Evolutionary conservation across 2,797 vertebrate genomes (phyloP).

Genomic region (Squalus acanthias): DNA sequence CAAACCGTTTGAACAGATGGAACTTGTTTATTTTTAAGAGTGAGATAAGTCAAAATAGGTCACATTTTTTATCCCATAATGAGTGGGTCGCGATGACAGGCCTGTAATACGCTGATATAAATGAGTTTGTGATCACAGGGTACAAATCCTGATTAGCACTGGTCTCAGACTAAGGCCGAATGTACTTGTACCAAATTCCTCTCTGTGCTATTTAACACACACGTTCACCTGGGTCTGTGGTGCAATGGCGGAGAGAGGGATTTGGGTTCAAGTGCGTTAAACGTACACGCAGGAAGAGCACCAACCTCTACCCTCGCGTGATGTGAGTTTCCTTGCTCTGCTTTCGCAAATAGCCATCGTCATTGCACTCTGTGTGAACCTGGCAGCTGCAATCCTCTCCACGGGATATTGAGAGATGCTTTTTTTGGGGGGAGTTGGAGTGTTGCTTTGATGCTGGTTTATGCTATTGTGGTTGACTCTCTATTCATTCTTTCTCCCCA

Average conservation of each 20-base stretch:
- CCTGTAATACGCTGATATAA: neutral
- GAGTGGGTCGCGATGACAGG: neutral
- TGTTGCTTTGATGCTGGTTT: neutral
- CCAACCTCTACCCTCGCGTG: neutral
- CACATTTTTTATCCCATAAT: neutral
- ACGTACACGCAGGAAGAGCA: neutral
- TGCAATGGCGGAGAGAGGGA: neutral
- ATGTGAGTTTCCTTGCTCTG: neutral
- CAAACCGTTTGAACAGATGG: neutral
- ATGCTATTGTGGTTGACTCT: neutral
- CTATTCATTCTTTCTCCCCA: neutral
- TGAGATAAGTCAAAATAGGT: neutral
- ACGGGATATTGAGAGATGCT: too few species aligned
- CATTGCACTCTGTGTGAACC: neutral
- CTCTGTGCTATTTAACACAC: neutral
- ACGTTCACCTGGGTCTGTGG: neutral
- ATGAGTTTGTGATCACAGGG: neutral
- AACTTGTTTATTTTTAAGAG: neutral
- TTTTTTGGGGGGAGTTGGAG: neutral
- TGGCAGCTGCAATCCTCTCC: neutral
- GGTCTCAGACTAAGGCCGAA: neutral
- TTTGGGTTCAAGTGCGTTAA: neutral
- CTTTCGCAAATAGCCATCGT: neutral
- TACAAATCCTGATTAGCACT: neutral
- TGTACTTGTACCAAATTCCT: neutral